phyloP scores from a whole-genome alignment of 2,888 invertebrate genomes.

The Dendrolimus houi region DNA sequence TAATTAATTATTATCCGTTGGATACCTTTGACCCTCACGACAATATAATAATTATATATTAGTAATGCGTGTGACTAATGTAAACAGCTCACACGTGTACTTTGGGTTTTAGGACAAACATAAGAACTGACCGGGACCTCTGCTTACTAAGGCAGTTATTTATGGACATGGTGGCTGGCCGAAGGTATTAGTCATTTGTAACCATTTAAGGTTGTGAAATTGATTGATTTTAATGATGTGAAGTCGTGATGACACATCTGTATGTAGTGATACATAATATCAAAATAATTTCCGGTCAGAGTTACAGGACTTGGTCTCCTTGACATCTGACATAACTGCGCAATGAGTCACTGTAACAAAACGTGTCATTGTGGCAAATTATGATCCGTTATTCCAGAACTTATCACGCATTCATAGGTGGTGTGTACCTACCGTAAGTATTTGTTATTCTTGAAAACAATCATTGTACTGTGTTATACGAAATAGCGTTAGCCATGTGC shows the following conservation, averaged over 20 bases:
- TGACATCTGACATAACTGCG: slow-evolving; percentile 36
- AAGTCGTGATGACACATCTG: slow-evolving; percentile 51
- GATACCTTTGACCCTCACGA: not conserved
- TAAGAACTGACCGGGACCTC: not conserved
- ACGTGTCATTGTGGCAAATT: slow-evolving; percentile 29
- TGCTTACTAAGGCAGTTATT: not conserved
- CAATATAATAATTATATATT: not conserved
- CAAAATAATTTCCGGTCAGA: slow-evolving; percentile 48
- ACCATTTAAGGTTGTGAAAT: not conserved
- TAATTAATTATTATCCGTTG: not conserved
- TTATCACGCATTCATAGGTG: slow-evolving; percentile 29
- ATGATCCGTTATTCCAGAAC: slow-evolving; percentile 32
- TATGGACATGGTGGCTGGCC: not conserved
- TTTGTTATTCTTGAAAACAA: no score
- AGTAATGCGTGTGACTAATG: not conserved
- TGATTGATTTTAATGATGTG: slow-evolving; percentile 10
- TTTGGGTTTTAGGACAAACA: slow-evolving; percentile 7
- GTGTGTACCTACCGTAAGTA: not conserved
- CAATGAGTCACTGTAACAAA: slow-evolving; percentile 38
- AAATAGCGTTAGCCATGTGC: no score
- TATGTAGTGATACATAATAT: slow-evolving; percentile 14
- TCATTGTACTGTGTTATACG: no score
- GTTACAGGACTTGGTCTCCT: slow-evolving; percentile 25
- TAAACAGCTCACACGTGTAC: not conserved
- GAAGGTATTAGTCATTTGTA: not conserved